Conservation (phyloP, 2,888 invertebrate genomes). For the Drosophila flavopinicola region DNA sequence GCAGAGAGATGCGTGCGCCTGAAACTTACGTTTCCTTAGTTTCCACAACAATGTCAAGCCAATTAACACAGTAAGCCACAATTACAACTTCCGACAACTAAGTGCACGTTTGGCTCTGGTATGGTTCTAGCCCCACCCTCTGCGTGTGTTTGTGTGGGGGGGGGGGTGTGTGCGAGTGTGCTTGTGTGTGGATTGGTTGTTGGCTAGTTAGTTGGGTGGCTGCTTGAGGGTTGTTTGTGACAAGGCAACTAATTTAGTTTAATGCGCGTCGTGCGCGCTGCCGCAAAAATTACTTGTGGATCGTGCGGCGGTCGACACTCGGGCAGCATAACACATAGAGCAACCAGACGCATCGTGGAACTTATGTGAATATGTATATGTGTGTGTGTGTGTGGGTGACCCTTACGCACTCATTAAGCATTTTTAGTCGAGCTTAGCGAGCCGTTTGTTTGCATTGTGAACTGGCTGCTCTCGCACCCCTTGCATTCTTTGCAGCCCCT, state of each 20-base stretch:
- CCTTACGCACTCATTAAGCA: conserved; percentile 72
- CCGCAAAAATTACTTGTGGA: conserved; percentile 72
- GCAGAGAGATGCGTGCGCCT: conserved; percentile 15
- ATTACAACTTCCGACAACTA: conserved; percentile 75
- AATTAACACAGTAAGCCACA: conserved; percentile 76
- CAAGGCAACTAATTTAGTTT: conserved; percentile 79
- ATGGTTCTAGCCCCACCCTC: conserved; percentile 36
- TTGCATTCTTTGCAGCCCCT: neutral
- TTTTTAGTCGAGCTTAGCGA: conserved; percentile 78
- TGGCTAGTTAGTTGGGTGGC: conserved; percentile 25
- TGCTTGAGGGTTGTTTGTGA: conserved; percentile 72
- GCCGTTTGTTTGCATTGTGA: conserved; percentile 75
- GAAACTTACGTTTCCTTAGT: conserved; percentile 57
- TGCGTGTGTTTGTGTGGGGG: neutral
- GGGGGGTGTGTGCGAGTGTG: conserved; percentile 8
- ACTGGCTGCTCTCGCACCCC: conserved; percentile 24
- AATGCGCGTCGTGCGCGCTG: conserved; percentile 70
- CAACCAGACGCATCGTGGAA: neutral
- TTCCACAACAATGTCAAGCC: conserved; percentile 68
- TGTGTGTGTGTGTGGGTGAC: conserved; percentile 29
- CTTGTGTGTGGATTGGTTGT: conserved; percentile 23
- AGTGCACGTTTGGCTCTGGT: conserved; percentile 65
- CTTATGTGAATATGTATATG: neutral
- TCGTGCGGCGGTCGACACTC: conserved; percentile 25
- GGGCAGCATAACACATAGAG: conserved; percentile 3